Evolutionary conservation across 2,888 invertebrate genomes (phyloP).

Genomic region (Hirtodrosophila alboralis): DNA sequence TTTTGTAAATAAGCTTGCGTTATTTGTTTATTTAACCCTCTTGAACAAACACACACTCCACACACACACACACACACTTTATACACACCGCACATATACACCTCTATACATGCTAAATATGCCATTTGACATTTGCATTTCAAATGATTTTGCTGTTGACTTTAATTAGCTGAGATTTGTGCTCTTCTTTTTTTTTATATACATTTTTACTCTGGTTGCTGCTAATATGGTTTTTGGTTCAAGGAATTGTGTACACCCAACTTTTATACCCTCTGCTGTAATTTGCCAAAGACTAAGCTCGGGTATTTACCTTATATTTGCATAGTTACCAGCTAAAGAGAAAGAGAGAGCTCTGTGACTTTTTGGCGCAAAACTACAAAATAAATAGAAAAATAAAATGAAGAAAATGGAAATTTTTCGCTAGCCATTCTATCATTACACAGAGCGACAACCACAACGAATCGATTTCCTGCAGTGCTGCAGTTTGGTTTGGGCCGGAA

Average conservation of each 20-base stretch:
- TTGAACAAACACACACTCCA: constrained; percentile 26
- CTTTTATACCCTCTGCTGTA: constrained; percentile 6
- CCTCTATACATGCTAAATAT: constrained; percentile 36
- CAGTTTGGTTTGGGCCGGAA: background rate
- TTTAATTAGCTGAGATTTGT: constrained; percentile 80
- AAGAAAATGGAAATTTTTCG: constrained; percentile 44
- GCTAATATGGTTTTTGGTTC: constrained; percentile 34
- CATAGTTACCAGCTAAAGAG: constrained; percentile 61
- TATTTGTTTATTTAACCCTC: constrained; percentile 22
- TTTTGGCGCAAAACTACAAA: constrained; percentile 34
- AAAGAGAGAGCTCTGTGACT: constrained; percentile 48
- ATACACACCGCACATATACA: constrained; percentile 6
- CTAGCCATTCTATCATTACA: constrained; percentile 51
- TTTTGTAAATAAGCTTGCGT: background rate
- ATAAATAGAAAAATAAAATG: constrained; percentile 14
- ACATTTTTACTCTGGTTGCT: constrained; percentile 1
- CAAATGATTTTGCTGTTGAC: constrained; percentile 79
- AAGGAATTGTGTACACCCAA: no score
- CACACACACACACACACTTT: constrained; percentile 5
- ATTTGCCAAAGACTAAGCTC: constrained; percentile 61
- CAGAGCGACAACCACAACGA: constrained; percentile 70
- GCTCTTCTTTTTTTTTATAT: constrained; percentile 4
- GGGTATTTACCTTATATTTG: constrained; percentile 59
- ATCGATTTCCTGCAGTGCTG: constrained; percentile 63
- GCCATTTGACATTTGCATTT: constrained; percentile 76